phyloP scores from a whole-genome alignment of 2,888 invertebrate genomes.

The Drosophila quinaria region DNA sequence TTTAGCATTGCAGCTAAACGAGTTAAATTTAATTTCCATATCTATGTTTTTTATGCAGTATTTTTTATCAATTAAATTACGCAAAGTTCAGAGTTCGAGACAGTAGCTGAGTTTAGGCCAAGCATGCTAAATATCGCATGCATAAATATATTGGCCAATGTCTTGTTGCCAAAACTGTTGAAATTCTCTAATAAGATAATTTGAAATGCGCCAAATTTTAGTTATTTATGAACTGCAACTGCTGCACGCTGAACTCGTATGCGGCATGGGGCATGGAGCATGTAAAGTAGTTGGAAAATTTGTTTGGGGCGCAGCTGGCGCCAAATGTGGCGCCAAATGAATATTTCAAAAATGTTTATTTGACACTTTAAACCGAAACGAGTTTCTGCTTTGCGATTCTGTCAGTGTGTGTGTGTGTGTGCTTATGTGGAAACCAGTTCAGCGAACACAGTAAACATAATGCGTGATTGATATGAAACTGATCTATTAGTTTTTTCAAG shows the following conservation, averaged over 20 bases:
- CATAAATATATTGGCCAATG: conserved; percentile 27
- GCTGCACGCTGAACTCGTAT: neutral
- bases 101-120: conserved; percentile 32
- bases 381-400: conserved; percentile 38
- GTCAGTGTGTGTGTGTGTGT: conserved; percentile 14
- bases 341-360: conserved; percentile 66
- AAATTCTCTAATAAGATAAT: conserved; percentile 59
- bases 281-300: conserved; percentile 21
- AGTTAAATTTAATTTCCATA: conserved; percentile 16
- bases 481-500: conserved; percentile 71
- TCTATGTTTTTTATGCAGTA: conserved; percentile 4
- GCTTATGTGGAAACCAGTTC: conserved; percentile 59
- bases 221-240: conserved; percentile 52
- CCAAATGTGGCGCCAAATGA: conserved; percentile 63
- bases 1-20: conserved; percentile 12
- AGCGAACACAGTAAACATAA: conserved; percentile 49
- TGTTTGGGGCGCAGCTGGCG: conserved; percentile 49
- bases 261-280: conserved; percentile 8
- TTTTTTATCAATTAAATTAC: conserved; percentile 48
- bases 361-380: conserved; percentile 56
- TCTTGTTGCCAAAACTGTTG: conserved; percentile 35
- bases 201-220: conserved; percentile 51
- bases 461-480: conserved; percentile 74
- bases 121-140: conserved; percentile 10
- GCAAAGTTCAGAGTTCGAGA: conserved; percentile 63